phyloP scores from a whole-genome alignment of 1,140 invertebrate genomes.

The Anoplolepis gracilipes region DNA sequence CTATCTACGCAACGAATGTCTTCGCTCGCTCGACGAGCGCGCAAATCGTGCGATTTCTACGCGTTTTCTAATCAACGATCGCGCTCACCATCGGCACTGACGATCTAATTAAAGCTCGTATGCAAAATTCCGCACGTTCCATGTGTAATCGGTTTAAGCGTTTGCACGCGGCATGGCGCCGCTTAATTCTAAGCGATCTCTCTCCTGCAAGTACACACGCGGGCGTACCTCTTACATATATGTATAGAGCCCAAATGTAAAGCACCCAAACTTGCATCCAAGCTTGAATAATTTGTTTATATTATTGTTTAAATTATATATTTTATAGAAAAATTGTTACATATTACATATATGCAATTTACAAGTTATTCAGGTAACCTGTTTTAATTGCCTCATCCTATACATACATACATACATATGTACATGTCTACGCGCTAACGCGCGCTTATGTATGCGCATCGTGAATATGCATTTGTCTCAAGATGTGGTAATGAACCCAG shows the following conservation, averaged over 20 bases:
- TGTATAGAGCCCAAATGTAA: too few relatives aligned
- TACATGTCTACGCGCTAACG: constrained; percentile 32
- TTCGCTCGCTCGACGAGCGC: constrained; percentile 33
- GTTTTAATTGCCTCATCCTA: too few relatives aligned
- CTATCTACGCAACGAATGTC: background rate
- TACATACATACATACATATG: constrained; percentile 27
- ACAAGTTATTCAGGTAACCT: too few relatives aligned
- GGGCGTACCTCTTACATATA: too few relatives aligned
- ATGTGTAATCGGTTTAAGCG: constrained; percentile 70
- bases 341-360: too few relatives aligned
- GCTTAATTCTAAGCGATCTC: constrained; percentile 65
- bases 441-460: constrained; percentile 59
- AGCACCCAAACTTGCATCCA: too few relatives aligned
- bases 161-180: constrained; percentile 50
- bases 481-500: constrained; percentile 44
- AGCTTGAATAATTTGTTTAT: too few relatives aligned
- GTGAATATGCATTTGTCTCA: constrained; percentile 65
- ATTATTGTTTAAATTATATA: too few relatives aligned
- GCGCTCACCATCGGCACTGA: constrained; percentile 45
- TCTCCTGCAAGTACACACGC: background rate
- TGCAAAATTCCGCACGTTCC: constrained; percentile 66
- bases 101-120: constrained; percentile 70
- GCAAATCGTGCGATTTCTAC: constrained; percentile 54
- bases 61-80: constrained; percentile 55
- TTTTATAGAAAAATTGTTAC: too few relatives aligned